Evolutionary conservation across 2,113 vertebrate species (phyloP).

Genomic region (Conger conger): DNA sequence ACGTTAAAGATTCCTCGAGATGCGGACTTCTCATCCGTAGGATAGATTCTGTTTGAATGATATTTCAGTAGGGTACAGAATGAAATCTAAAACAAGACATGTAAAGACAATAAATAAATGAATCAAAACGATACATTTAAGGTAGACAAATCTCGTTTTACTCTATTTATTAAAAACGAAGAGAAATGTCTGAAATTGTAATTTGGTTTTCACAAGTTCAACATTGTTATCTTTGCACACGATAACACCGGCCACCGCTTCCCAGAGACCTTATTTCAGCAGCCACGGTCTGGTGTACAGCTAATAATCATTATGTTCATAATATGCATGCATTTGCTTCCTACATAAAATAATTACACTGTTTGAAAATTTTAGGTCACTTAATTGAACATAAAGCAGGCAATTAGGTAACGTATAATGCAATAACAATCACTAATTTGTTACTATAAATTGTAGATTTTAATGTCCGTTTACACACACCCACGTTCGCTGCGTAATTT

Average conservation of each 20-base stretch:
- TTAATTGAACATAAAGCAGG: slow-evolving; percentile 1
- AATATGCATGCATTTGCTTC: not conserved
- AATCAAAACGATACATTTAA: not conserved
- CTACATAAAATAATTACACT: not conserved
- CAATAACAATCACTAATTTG: not conserved
- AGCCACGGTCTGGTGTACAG: not conserved
- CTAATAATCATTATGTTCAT: not conserved
- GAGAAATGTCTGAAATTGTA: not conserved
- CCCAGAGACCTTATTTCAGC: not conserved
- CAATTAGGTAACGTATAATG: not conserved
- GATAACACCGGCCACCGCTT: not conserved
- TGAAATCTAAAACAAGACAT: not conserved
- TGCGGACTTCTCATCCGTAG: too few species aligned
- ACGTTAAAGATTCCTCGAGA: too few species aligned
- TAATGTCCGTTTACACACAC: not conserved
- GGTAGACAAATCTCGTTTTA: not conserved
- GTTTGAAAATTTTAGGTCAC: slow-evolving; percentile 10
- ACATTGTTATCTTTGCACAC: not conserved
- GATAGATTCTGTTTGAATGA: too few species aligned
- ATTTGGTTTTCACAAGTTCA: not conserved
- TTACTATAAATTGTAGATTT: not conserved
- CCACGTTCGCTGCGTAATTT: not conserved
- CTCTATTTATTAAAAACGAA: not conserved
- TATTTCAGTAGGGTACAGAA: not conserved
- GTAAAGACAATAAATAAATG: not conserved